A percentile compares a stretch with the other conserved stretches of the same genome.
phyloP scores from a whole-genome alignment of 2,113 vertebrate genomes.

The Aplodontia rufa region DNA sequence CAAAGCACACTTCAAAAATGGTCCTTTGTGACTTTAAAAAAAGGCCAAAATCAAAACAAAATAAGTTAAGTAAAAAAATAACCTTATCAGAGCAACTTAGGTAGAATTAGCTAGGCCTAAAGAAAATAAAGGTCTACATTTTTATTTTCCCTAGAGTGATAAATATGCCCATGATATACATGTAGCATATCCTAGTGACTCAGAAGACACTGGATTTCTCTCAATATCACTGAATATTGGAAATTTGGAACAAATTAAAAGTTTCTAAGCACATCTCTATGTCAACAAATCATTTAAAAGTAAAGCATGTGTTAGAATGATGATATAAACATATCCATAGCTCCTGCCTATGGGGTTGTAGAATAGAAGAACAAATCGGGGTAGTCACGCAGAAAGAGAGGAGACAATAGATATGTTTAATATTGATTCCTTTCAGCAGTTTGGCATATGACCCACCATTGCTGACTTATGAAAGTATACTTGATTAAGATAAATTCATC shows the following conservation, averaged over 20 bases:
- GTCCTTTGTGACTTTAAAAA: neutral
- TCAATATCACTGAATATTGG: neutral
- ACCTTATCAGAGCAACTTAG: neutral
- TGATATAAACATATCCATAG: neutral
- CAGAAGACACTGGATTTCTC: neutral
- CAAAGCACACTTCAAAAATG: slow-evolving; percentile 51
- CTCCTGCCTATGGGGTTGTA: neutral
- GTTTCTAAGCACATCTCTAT: neutral
- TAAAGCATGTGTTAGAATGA: neutral
- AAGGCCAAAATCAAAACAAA: neutral
- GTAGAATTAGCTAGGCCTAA: neutral
- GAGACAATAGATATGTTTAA: neutral
- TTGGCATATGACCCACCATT: neutral
- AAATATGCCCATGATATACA: neutral
- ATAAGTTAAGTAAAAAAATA: neutral
- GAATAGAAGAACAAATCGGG: neutral
- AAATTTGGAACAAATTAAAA: slow-evolving; percentile 1
- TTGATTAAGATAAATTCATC: accelerated
- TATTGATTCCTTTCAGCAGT: neutral
- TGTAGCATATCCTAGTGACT: neutral
- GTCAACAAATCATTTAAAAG: neutral
- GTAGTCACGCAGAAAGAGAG: neutral
- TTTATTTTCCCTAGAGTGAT: neutral
- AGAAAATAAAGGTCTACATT: neutral
- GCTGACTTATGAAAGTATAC: neutral